These are phyloP conservation scores for Cherax destructor DNA, from an alignment of 1,140 invertebrate species.

Conservation along the genomic window DNA sequence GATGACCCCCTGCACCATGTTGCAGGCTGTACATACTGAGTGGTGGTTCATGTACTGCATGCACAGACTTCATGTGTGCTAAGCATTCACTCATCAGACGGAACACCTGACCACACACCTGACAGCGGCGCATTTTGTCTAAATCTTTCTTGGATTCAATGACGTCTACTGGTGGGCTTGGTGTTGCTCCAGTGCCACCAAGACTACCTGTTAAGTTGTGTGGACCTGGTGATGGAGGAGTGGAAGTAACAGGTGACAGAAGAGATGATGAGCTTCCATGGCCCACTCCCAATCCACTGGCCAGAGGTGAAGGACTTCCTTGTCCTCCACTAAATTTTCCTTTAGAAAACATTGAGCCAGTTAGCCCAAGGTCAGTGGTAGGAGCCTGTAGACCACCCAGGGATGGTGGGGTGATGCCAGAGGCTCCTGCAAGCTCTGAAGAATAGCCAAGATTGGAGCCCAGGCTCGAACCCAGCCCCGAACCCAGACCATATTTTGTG, in stretches of 20 bases:
- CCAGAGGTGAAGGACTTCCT: conserved; percentile 53
- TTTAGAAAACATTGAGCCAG: conserved; percentile 72
- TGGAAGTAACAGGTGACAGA: conserved; percentile 67
- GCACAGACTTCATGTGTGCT: conserved; percentile 71
- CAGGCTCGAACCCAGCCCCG: conserved; percentile 61
- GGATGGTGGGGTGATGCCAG: conserved; percentile 69
- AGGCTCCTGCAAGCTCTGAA: conserved; percentile 67
- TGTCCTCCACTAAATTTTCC: conserved; percentile 60
- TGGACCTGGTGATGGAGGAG: conserved; percentile 69
- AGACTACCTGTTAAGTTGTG: conserved; percentile 63
- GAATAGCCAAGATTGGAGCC: conserved; percentile 65
- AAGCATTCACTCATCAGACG: conserved; percentile 71
- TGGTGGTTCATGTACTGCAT: conserved; percentile 71
- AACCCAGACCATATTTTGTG: conserved; percentile 70
- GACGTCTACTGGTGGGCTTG: conserved; percentile 69
- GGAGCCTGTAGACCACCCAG: conserved; percentile 70
- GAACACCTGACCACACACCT: conserved; percentile 72
- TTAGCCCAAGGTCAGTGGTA: conserved; percentile 70
- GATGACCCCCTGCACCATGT: conserved; percentile 65
- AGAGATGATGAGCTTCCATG: conserved; percentile 69
- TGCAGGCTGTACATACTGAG: conserved; percentile 70
- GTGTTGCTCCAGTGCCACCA: conserved; percentile 63
- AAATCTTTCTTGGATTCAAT: conserved; percentile 71
- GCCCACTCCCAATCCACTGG: conserved; percentile 40
- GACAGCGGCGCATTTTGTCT: conserved; percentile 71